Percentiles rank a stretch among this genome's conserved stretches.
These are phyloP conservation scores for Phallusia fumigata DNA, from an alignment of 23 tunicate species.

Conservation along the genomic window DNA sequence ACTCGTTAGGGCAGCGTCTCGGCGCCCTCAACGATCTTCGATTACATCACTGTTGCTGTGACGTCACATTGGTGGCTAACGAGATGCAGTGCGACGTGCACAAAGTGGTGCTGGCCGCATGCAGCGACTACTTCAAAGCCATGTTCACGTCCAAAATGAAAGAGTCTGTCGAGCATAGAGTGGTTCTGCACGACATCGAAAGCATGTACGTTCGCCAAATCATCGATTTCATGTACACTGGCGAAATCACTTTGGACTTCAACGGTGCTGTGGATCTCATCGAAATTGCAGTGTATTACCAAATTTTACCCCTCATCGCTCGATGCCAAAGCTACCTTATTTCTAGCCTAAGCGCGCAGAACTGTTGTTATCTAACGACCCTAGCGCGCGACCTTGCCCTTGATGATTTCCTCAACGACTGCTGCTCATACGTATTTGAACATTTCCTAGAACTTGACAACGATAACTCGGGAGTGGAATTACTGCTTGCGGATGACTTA, in stretches of 20 bases:
- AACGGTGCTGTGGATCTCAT: constrained; percentile 43
- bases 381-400: constrained; percentile 47
- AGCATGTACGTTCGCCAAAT: constrained; percentile 28
- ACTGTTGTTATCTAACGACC: constrained; percentile 37
- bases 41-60: constrained; percentile 56
- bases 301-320: constrained; percentile 50
- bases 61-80: constrained; percentile 65
- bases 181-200: constrained; percentile 38
- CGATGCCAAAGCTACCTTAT: constrained; percentile 42
- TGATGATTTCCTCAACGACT: neutral
- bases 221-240: constrained; percentile 80
- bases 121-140: constrained; percentile 75
- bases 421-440: constrained; percentile 33
- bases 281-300: constrained; percentile 55
- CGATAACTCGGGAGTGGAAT: constrained; percentile 11
- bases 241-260: constrained; percentile 49
- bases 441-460: constrained; percentile 46
- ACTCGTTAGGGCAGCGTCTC: constrained; percentile 36
- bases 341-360: constrained; percentile 15
- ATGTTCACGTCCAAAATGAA: constrained; percentile 85
- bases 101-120: constrained; percentile 84
- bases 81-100: constrained; percentile 56
- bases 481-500: constrained; percentile 47
- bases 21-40: constrained; percentile 53
- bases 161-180: constrained; percentile 41